These are phyloP conservation scores for Spheniscus humboldti DNA, from an alignment of 2,797 vertebrate species.

Conservation along the genomic window DNA sequence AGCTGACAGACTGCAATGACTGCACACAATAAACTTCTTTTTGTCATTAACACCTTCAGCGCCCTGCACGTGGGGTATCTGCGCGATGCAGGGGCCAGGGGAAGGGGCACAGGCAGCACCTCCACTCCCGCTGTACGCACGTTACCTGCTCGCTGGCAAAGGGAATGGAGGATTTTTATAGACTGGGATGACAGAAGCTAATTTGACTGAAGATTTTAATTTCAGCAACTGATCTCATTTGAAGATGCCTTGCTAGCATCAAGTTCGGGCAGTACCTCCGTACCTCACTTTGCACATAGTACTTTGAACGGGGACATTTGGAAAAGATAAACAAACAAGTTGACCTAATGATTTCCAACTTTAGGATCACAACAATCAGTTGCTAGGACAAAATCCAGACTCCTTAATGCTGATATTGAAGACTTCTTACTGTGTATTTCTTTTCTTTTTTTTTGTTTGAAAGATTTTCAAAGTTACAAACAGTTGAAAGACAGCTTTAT, in stretches of 20 bases:
- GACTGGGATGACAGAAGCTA: not conserved
- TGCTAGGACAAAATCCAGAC: not conserved
- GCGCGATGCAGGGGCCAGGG: not conserved
- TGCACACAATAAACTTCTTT: conserved; percentile 21
- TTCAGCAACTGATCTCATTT: not conserved
- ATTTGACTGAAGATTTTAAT: not conserved
- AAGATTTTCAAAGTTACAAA: conserved; percentile 11
- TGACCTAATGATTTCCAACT: not conserved
- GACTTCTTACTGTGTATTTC: not conserved
- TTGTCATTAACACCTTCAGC: conserved; percentile 47
- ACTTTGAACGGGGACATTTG: not conserved
- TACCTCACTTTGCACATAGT: not conserved
- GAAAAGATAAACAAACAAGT: not conserved
- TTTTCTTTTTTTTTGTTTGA: not conserved
- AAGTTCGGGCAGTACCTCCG: not conserved
- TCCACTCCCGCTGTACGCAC: not conserved
- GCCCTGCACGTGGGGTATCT: not conserved
- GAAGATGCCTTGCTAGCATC: not conserved
- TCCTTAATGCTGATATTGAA: not conserved
- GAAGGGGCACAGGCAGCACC: not conserved
- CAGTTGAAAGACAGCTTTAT: conserved; percentile 31
- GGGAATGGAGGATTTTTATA: fast-evolving
- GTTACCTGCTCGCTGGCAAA: not conserved
- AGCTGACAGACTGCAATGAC: conserved; percentile 67
- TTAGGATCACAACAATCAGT: not conserved